Evolutionary conservation across 2,888 invertebrate genomes (phyloP).

Genomic region (Ophonus ardosiacus): DNA sequence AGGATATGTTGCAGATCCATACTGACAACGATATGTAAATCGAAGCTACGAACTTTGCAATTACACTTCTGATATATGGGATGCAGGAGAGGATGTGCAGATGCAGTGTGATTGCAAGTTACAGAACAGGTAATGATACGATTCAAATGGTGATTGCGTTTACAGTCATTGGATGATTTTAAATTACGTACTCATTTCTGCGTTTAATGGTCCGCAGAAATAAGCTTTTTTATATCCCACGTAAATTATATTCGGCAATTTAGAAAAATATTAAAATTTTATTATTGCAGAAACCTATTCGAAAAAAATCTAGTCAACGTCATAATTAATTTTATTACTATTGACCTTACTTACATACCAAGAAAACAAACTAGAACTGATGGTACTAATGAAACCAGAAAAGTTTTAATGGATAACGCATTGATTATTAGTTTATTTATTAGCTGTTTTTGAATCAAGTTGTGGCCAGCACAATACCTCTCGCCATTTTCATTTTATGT

Average conservation of each 20-base stretch:
- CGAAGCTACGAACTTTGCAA: slow-evolving; percentile 58
- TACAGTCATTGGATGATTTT: slow-evolving; percentile 61
- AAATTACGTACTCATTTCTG: slow-evolving; percentile 60
- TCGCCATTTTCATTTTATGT: too few relatives aligned
- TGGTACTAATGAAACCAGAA: slow-evolving; percentile 23
- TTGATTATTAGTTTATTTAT: slow-evolving; percentile 29
- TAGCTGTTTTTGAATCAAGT: too few relatives aligned
- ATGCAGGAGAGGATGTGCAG: slow-evolving; percentile 52
- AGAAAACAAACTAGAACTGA: not conserved
- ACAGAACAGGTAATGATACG: slow-evolving; percentile 60
- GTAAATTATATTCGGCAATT: not conserved
- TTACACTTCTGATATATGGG: slow-evolving; percentile 63
- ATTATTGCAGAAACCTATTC: not conserved
- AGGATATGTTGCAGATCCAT: slow-evolving; percentile 46
- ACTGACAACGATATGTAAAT: slow-evolving; percentile 63
- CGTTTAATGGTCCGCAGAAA: slow-evolving; percentile 56
- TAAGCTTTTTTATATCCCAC: not conserved
- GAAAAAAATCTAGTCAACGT: not conserved
- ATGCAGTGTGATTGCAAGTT: slow-evolving; percentile 61
- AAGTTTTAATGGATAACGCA: slow-evolving; percentile 4
- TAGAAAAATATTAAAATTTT: slow-evolving; percentile 2
- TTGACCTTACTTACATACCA: too few relatives aligned
- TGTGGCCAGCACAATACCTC: too few relatives aligned
- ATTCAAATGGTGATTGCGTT: slow-evolving; percentile 62
- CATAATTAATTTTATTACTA: too few relatives aligned